A percentile compares a stretch with the other conserved stretches of the same genome.
phyloP scores from a whole-genome alignment of 2,888 invertebrate genomes.

The Lamellibrachia columna region DNA sequence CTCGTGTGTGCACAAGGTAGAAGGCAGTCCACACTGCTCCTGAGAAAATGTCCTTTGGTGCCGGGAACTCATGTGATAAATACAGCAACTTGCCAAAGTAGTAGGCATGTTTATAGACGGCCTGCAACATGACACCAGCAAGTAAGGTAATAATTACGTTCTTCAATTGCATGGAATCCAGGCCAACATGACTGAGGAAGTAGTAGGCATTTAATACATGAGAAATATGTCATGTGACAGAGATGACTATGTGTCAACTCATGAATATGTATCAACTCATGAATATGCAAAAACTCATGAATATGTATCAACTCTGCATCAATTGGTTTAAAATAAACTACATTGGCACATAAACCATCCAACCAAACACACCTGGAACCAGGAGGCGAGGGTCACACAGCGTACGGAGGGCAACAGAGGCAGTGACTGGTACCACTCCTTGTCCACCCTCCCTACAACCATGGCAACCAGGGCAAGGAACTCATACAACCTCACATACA shows the following conservation, averaged over 20 bases:
- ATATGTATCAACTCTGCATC: not conserved
- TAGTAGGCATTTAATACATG: constrained; percentile 46
- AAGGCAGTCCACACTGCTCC: constrained; percentile 58
- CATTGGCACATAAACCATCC: not conserved
- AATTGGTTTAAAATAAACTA: not conserved
- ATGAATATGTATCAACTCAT: not conserved
- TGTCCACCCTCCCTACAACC: constrained; percentile 41
- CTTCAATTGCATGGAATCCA: no score
- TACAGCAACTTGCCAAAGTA: constrained; percentile 52
- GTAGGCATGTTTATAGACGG: not conserved
- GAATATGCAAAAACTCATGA: not conserved
- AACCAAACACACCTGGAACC: constrained; percentile 54
- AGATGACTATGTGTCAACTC: not conserved
- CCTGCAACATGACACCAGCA: no score
- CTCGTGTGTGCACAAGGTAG: constrained; percentile 40
- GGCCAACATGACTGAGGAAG: constrained; percentile 34
- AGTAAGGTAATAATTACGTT: no score
- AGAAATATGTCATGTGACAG: not conserved
- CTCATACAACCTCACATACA: constrained; percentile 52
- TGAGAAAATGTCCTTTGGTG: constrained; percentile 55
- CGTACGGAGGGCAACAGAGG: constrained; percentile 50
- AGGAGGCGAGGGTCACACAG: constrained; percentile 57
- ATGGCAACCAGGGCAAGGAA: constrained; percentile 54
- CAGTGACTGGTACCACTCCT: constrained; percentile 48
- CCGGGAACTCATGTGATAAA: constrained; percentile 57